phyloP scores from a whole-genome alignment of 2,113 vertebrate genomes.

The Ia io region DNA sequence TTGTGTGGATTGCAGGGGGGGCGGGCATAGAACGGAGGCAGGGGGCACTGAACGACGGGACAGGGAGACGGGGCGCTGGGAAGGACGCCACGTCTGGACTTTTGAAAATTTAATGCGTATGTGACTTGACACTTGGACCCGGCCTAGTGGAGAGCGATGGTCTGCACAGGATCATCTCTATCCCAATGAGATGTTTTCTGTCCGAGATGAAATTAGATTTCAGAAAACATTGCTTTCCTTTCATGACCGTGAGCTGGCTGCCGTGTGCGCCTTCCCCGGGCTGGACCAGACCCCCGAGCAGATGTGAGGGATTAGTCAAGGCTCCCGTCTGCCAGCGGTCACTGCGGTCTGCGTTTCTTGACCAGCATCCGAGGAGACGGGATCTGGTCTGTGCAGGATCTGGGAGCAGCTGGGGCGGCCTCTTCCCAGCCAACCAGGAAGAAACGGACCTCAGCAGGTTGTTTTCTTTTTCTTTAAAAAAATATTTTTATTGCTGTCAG shows the following conservation, averaged over 20 bases:
- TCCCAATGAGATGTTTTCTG: background rate
- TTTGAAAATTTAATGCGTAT: constrained; percentile 63
- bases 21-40: background rate
- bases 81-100: background rate
- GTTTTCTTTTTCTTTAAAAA: too few relatives aligned
- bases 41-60: background rate
- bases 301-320: constrained; percentile 49
- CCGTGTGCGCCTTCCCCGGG: background rate
- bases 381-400: background rate
- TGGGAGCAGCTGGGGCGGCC: background rate
- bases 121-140: constrained; percentile 9
- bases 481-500: too few relatives aligned
- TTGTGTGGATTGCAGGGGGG: background rate
- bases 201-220: constrained; percentile 60
- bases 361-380: background rate
- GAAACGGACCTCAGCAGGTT: background rate
- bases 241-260: background rate
- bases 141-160: background rate
- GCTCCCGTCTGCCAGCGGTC: constrained; percentile 35
- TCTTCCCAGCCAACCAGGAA: background rate
- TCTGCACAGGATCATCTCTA: constrained; percentile 24
- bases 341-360: background rate
- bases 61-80: background rate
- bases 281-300: constrained; percentile 25
- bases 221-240: constrained; percentile 32